Evolutionary conservation across 2,888 invertebrate genomes (phyloP), one percentile per base, ranked within the genome.

Genomic region (Caenorhabditis sp.): DNA sequence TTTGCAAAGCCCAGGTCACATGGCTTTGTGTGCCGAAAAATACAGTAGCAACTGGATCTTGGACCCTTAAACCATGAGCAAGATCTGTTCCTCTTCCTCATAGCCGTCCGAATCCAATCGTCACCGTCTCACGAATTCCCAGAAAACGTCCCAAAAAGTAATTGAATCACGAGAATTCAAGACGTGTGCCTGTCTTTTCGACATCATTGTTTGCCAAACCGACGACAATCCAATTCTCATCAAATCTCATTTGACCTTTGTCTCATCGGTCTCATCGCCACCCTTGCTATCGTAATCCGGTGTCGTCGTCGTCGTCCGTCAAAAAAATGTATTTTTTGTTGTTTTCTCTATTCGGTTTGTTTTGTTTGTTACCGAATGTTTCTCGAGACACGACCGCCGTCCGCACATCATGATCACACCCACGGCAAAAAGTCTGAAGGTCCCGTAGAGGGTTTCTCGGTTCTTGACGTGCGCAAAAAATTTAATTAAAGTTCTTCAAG

Each of bases 161-260:
- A 40, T 40, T 15, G 15, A 40, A 40, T 40, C 40, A 40, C 40
- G 13, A 9, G 40, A 40, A 11, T 40, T 15, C 40, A 40, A 40
- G 40, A 40, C 40, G 40, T 15, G 3, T 40, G 11, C 40, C 35
- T n/a, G 35, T 11, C 35, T 35, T 11, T n/a, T n/a, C n/a, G n/a
- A n/a, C 35, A 35, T 35, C 35, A 35, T 35, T 35, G 35, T 35
- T 35, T 35, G 35, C 35, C 35, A n/a, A n/a, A n/a, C 35, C 35
- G 35, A 24, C 32, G 35, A 6, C 67, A 67, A 67, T 67, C 53
- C 55, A 22, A 53, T 67, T 55, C 55, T 55, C 67, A 67, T 67
- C 28, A 67, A 67, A 65, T 40, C 67, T 47, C 37, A 18, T 55
- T 55, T 40, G 60, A 26, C 44, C 15, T 32, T 32, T 9, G 32